Conservation (phyloP, 2,113 vertebrate genomes). For the Aphelocoma coerulescens region DNA sequence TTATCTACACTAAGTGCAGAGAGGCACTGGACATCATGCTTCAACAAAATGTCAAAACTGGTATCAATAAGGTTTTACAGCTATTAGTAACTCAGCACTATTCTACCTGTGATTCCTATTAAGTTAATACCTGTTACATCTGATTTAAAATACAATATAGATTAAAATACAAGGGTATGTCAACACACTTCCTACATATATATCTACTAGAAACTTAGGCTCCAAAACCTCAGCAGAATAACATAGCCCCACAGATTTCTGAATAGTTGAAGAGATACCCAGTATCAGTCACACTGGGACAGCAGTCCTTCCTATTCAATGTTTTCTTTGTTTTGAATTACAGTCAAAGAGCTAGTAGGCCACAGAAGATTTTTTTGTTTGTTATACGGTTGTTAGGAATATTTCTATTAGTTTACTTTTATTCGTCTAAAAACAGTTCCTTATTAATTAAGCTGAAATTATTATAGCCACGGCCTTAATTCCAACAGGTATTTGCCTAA, state of each 20-base stretch:
- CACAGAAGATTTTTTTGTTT: background rate
- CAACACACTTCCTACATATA: conserved; percentile 24
- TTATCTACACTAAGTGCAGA: conserved; percentile 89
- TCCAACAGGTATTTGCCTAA: conserved; percentile 50
- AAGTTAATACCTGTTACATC: conserved; percentile 55
- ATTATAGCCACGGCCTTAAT: background rate
- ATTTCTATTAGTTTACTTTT: conserved; percentile 7
- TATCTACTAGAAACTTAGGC: conserved; percentile 10
- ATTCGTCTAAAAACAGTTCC: background rate
- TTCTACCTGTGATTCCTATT: conserved; percentile 63
- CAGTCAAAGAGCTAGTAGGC: background rate
- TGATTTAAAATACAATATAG: conserved; percentile 62
- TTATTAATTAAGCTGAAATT: conserved; percentile 28
- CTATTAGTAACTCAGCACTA: conserved; percentile 65
- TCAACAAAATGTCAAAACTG: conserved; percentile 77
- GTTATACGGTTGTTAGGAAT: background rate
- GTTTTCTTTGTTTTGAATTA: background rate
- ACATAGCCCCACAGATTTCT: background rate
- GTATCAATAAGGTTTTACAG: conserved; percentile 68
- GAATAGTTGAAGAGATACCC: background rate
- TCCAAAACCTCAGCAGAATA: conserved; percentile 35
- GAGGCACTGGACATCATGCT: conserved; percentile 91
- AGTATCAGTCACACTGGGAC: conserved; percentile 29
- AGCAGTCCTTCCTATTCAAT: background rate
- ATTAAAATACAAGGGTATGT: conserved; percentile 43